Evolutionary conservation across 1,140 invertebrate genomes (phyloP), one percentile per base, ranked within the genome.

Genomic region (Bombus impatiens): DNA sequence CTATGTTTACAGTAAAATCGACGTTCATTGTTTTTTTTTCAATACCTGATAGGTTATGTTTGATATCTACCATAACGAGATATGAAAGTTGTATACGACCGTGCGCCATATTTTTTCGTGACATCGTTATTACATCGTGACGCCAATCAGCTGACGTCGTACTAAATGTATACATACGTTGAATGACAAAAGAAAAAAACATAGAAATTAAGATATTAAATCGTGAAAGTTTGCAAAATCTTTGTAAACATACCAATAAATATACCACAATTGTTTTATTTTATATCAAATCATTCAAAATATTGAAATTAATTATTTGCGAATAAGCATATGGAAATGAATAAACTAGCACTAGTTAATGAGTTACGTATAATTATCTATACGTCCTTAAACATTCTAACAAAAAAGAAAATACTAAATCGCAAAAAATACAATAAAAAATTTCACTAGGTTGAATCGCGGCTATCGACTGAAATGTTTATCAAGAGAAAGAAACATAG

Each of bases 21-120:
- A 32, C 22, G 18, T 42, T 13, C 74, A 40, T 78, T 44, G 42
- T 47, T 67, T 76, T 4, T 68, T 84, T 78, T 40, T 12, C 28
- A 40, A 78, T 35, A 62, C 6, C 8, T 25, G 37, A 44, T 47
- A 78, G 82, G 82, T 84, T 84, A 84, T 84, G 82, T 78, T 68
- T 32, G 62, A 28, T 35, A 44, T 25, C 42, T 22, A 57, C 18
- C 57, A 70, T 6, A 70, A n/a, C 82, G 47, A 53, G 5, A 18
- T 53, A 53, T 5, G 18, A 22, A 53, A 53, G 47, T 22, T 2
- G 47, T 53, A 22, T 53, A 53, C 47, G 47, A 22, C 18, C 18
- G 18, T 22, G 5, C 47, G 75, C 82, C 82, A 78, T 84, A 32
- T 70, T 70, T 47, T 6, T 42, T 53, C 15, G 5, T 47, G 13